Conservation (phyloP, 2,888 invertebrate species). For the Aricia artaxerxes region DNA sequence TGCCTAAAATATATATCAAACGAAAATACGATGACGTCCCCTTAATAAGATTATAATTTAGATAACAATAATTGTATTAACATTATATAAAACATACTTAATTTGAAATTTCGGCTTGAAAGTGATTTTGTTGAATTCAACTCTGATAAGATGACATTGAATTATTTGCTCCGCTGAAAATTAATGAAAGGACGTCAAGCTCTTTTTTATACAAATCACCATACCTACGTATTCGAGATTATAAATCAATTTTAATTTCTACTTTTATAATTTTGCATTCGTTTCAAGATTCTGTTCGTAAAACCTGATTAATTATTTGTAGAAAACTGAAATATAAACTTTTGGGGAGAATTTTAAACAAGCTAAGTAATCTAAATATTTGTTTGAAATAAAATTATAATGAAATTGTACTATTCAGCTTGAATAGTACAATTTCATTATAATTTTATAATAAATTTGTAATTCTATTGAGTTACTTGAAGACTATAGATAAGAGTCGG, state of each 20-base stretch:
- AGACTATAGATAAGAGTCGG: no score
- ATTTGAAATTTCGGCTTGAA: slow-evolving; percentile 40
- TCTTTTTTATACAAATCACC: slow-evolving; percentile 36
- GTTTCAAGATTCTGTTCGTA: neutral
- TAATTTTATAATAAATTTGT: no score
- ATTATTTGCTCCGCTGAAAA: slow-evolving; percentile 38
- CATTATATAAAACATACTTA: slow-evolving; percentile 45
- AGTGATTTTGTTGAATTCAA: slow-evolving; percentile 38
- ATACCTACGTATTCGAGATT: neutral
- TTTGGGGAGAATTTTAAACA: no score
- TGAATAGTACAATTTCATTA: no score
- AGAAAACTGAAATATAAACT: no score
- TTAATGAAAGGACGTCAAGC: slow-evolving; percentile 38
- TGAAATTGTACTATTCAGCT: no score
- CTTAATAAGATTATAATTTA: neutral
- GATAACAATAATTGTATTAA: neutral
- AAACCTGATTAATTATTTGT: no score
- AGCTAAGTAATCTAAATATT: no score
- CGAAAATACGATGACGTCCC: neutral
- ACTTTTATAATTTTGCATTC: neutral
- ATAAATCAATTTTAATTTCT: slow-evolving; percentile 50
- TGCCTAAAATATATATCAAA: no score
- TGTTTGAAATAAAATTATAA: no score
- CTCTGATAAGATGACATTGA: slow-evolving; percentile 40
- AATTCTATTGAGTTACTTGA: neutral